These are phyloP conservation scores for Leptarthrus brevirostris DNA, from an alignment of 2,888 invertebrate genomes.

Conservation along the genomic window DNA sequence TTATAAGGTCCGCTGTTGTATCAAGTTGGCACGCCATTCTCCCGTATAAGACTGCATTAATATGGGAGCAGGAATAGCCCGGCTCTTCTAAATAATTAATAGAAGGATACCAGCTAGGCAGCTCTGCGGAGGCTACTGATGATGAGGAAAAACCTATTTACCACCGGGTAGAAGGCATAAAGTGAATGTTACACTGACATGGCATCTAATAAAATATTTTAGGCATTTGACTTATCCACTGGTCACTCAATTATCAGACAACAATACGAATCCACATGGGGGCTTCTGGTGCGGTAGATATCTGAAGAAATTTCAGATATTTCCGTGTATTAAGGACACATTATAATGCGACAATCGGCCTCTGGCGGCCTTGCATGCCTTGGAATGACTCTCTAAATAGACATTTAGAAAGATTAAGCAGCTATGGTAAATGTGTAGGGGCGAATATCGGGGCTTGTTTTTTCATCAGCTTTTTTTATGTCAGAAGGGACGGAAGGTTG, in stretches of 20 bases:
- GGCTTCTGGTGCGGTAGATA: background rate
- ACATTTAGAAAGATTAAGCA: constrained; percentile 28
- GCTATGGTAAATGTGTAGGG: background rate
- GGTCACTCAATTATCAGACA: constrained; percentile 28
- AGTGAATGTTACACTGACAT: constrained; percentile 40
- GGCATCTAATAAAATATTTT: constrained; percentile 52
- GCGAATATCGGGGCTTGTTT: too few species aligned
- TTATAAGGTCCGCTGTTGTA: constrained; percentile 48
- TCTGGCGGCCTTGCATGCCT: constrained; percentile 2
- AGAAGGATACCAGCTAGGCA: constrained; percentile 21
- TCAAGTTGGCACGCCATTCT: constrained; percentile 49
- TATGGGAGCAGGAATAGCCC: constrained; percentile 27
- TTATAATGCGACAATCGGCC: constrained; percentile 25
- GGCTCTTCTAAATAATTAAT: constrained; percentile 50
- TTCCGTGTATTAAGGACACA: background rate
- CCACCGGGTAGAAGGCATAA: constrained; percentile 39
- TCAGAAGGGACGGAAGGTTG: too few species aligned
- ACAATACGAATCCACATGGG: constrained; percentile 11
- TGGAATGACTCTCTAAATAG: constrained; percentile 29
- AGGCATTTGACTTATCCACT: constrained; percentile 48
- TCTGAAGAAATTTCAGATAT: background rate
- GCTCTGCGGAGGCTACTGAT: constrained; percentile 21
- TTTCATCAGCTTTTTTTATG: too few species aligned
- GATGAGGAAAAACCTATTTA: constrained; percentile 46
- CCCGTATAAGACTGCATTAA: constrained; percentile 44